These are phyloP conservation scores for Eulemur rufifrons DNA, from an alignment of 2,113 vertebrate genomes.

Conservation along the genomic window DNA sequence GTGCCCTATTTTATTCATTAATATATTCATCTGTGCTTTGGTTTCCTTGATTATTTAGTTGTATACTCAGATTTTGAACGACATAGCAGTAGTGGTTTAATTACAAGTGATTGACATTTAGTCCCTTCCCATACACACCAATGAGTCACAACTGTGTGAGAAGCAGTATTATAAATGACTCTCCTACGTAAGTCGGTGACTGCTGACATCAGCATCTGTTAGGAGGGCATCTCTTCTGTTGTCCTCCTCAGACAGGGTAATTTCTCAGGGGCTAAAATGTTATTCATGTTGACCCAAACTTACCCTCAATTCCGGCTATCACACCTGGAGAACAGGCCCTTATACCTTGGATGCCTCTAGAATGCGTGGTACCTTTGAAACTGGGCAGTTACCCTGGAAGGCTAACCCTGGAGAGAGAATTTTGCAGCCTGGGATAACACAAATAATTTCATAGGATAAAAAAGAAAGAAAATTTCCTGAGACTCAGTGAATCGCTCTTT, in stretches of 20 bases:
- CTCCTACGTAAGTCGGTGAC: neutral
- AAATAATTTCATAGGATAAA: neutral
- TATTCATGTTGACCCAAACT: rapidly evolving
- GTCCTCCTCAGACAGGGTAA: neutral
- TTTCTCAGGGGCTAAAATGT: neutral
- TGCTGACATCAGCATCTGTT: neutral
- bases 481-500: neutral
- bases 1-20: neutral
- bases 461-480: neutral
- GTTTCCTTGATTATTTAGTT: neutral
- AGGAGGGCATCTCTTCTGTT: neutral
- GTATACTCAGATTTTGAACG: neutral
- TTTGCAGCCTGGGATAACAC: neutral
- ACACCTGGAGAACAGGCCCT: neutral
- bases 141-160: neutral
- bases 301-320: neutral
- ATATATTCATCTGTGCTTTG: neutral
- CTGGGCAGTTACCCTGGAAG: no score
- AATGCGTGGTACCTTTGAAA: neutral
- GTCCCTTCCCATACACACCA: neutral
- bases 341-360: neutral
- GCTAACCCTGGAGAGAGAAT: neutral
- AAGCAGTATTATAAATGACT: neutral
- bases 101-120: neutral
- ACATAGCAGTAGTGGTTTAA: neutral